Percentiles rank a stretch among this genome's conserved stretches.
Evolutionary conservation across 2,797 vertebrate genomes (phyloP).

Genomic region (Dryobates pubescens): DNA sequence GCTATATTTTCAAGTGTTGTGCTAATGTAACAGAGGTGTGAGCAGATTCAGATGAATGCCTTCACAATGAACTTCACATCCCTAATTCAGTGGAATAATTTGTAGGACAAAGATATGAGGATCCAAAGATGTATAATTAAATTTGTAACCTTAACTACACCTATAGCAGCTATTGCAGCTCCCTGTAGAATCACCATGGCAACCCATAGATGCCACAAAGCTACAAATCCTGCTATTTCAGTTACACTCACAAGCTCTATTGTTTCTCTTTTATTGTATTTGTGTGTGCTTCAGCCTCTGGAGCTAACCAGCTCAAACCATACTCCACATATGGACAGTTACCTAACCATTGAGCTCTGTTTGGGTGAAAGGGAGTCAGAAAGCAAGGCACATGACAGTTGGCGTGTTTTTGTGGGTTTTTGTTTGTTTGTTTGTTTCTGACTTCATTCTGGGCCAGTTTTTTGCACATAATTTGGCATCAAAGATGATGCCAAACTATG

Average conservation of each 20-base stretch:
- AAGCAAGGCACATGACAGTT: not conserved
- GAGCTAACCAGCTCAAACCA: not conserved
- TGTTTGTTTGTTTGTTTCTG: not conserved
- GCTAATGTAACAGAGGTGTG: not conserved
- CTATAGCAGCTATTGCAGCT: not conserved
- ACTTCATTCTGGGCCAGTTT: not conserved
- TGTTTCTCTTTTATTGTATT: not conserved
- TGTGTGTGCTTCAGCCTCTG: not conserved
- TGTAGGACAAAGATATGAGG: not conserved
- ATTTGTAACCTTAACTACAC: not conserved
- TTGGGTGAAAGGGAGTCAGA: not conserved
- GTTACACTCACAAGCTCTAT: not conserved
- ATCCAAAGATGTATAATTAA: not conserved
- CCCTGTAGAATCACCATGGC: not conserved
- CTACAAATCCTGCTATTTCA: not conserved
- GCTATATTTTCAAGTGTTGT: not conserved
- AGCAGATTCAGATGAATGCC: not conserved
- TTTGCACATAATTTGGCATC: not conserved
- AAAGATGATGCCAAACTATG: not conserved
- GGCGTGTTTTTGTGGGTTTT: not conserved
- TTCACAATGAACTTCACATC: not conserved
- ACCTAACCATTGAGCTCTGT: accelerated
- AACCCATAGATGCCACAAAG: not conserved
- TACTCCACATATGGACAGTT: not conserved
- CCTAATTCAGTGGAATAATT: not conserved